Evolutionary conservation across 2,113 vertebrate genomes (phyloP).

Genomic region (Rousettus leschenaultii): DNA sequence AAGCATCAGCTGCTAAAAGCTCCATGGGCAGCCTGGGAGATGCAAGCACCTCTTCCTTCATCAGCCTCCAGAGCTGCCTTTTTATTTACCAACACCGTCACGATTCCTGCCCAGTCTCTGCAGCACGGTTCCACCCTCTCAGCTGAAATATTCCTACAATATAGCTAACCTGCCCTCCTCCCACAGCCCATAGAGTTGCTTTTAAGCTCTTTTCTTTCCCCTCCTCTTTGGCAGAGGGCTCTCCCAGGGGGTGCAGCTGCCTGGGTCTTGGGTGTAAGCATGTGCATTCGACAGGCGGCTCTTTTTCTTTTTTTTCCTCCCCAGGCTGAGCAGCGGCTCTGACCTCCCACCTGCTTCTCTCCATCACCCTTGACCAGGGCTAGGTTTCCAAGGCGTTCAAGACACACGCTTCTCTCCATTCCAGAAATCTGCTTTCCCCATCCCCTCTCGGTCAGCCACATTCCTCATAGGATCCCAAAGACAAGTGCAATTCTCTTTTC

Average conservation of each 20-base stretch:
- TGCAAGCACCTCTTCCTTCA: background rate
- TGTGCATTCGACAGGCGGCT: background rate
- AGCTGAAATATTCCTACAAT: background rate
- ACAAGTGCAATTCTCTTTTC: background rate
- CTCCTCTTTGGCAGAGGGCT: background rate
- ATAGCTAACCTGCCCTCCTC: background rate
- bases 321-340: background rate
- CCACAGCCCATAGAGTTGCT: background rate
- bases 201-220: background rate
- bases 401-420: background rate
- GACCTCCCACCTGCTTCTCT: background rate
- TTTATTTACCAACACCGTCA: background rate
- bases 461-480: background rate
- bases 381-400: background rate
- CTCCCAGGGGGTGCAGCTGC: background rate
- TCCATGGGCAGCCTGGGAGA: background rate
- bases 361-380: background rate
- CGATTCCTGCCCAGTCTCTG: background rate
- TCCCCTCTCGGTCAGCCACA: background rate
- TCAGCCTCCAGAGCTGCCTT: too few species aligned
- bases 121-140: background rate
- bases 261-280: background rate
- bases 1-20: background rate
- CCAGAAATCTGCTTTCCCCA: background rate
- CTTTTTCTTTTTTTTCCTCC: background rate